Evolutionary conservation across 2,113 vertebrate species (phyloP), one percentile per base, ranked within the genome.

Genomic region (Tyto alba): DNA sequence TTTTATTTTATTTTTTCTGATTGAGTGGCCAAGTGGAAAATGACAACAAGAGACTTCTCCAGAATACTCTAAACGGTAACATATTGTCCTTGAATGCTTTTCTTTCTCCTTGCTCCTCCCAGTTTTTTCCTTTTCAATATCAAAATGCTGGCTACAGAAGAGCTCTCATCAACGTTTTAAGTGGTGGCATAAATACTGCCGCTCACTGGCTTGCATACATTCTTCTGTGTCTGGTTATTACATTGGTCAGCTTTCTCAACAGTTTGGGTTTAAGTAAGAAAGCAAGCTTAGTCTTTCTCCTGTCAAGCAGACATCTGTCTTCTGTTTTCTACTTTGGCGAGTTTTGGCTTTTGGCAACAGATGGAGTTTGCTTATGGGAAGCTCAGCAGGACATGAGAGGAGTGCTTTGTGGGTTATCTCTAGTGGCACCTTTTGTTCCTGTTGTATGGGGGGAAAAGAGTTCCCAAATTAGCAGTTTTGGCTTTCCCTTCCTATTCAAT

Each of bases 401-500:
- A 82, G 40, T 60, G 77, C 32, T 81, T 66, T 85, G 50, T 81
- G 84, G 34, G 82, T 84, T 90, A 68, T 91, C 94, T 96, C 71
- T 84, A 47, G 77, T 64, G 94, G 34, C 85, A 96, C 60, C 95
- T 96, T 95, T 97, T 96, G 66, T 95, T 97, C 77, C 87, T 77
- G 36, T 55, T 80, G 57, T 87, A 62, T 27, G 41, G 72, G 57
- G 85, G 89, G 93, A 80, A 80, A 85, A 80, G 63, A 96, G 53
- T 32, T 89, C 69, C 74, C 71, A 66, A 38, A 75, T 73, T 63
- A 87, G 50, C 27, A 67, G 16, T 82, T 75, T 32, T 95, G 71
- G n/a, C 38, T 89, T 94, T 94, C 81, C 55, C 26, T 90, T 95
- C 77, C 89, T 92, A 29, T 90, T 95, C 18, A 18, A 10, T 32